Evolutionary conservation across 2,888 invertebrate species (phyloP).

Genomic region (Nymphalis c-album): DNA sequence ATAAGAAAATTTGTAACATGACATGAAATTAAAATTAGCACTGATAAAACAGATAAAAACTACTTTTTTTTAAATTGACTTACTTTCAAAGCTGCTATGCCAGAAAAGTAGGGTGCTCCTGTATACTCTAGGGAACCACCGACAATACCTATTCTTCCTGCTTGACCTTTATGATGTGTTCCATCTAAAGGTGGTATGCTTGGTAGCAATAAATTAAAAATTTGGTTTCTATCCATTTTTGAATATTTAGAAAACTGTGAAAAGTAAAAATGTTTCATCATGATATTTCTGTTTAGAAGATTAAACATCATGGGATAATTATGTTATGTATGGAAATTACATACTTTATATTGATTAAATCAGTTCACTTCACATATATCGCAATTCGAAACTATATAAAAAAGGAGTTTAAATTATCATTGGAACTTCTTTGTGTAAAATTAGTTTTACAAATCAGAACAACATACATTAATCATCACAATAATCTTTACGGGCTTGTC

Average conservation of each 20-base stretch:
- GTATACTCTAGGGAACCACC: slow-evolving; percentile 98
- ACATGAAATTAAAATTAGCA: no score
- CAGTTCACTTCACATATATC: background rate
- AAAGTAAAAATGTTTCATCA: slow-evolving; percentile 25
- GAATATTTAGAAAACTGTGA: slow-evolving; percentile 18
- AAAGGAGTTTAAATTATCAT: background rate
- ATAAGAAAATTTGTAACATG: no score
- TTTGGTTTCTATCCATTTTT: slow-evolving; percentile 31
- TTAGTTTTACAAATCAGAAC: no score
- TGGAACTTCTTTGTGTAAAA: no score
- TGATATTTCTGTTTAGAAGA: slow-evolving; percentile 8
- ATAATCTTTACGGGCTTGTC: no score
- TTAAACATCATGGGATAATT: slow-evolving; percentile 14
- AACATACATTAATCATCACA: no score
- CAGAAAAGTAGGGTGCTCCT: slow-evolving; percentile 98
- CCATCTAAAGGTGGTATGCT: slow-evolving; percentile 84
- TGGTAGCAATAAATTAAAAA: slow-evolving; percentile 51
- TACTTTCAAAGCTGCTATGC: slow-evolving; percentile 91
- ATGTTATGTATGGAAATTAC: background rate
- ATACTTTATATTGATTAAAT: background rate
- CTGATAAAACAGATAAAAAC: no score
- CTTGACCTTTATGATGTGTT: slow-evolving; percentile 92
- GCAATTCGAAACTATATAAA: background rate
- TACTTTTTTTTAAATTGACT: slow-evolving; percentile 34
- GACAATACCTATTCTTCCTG: slow-evolving; percentile 94